Evolutionary conservation across 2,797 vertebrate species (phyloP), one percentile per base, ranked within the genome.

Genomic region (Syndactyla subalaris): DNA sequence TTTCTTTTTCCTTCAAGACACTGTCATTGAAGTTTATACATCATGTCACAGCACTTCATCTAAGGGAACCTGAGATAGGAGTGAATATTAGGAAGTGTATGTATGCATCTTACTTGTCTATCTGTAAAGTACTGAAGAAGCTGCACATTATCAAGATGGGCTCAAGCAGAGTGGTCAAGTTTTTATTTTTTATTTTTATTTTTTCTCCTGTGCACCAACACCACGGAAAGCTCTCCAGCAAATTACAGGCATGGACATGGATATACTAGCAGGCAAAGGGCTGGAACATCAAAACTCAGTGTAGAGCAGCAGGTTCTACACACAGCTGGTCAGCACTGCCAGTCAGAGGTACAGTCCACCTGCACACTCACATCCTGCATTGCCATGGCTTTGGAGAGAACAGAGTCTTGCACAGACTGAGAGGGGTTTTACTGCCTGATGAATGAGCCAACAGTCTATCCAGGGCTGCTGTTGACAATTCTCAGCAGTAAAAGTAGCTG

Each of bases 401-500:
- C 4, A 11, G 34, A 12, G 14, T 8, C 82, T 34, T 51, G 27
- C 51, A 39, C 39, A 43, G 39, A 7, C 32, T 24, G 45, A 24
- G 55, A 57, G 16, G 3, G 8, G 46, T 88, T 39, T 15, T 22
- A 12, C 15, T 75, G 54, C 32, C 63, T 59, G 55, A 36, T 63
- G 86, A 63, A 85, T 1, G 6, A 89, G 58, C 27, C 52, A 57
- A 26, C 38, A 72, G 34, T 1, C 65, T 29, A 67, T 7, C 36
- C 79, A 80, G 49, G 66, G 46, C 61, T 85, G 68, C 81, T 79
- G 63, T 68, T 82, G 83, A 79, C 52, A 63, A 58, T 46, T 68
- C 72, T 85, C 57, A 92, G 84, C 54, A 70, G 67, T 51, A 48
- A 93, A 88, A 78, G 63, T 48, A 43, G 67, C 29, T 89, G 72